Evolutionary conservation across 2,113 vertebrate species (phyloP).

Genomic region (Seriola dumerili): DNA sequence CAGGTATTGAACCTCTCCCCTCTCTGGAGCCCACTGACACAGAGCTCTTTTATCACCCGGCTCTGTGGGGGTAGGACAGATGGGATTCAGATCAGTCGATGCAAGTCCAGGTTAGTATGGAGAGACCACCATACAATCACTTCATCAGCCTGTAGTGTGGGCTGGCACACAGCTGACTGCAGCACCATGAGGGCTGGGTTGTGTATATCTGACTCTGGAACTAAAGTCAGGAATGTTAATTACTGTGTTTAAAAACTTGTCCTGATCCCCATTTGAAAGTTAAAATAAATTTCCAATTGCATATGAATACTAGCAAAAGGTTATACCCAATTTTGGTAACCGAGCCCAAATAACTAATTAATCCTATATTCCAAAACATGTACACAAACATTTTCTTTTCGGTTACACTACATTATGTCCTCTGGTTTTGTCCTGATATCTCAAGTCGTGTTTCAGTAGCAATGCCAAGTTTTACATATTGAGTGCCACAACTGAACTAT

Average conservation of each 20-base stretch:
- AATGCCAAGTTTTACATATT: too few species aligned
- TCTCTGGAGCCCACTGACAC: slow-evolving; percentile 54
- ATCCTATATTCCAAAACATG: too few species aligned
- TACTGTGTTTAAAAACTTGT: too few species aligned
- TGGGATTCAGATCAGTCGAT: slow-evolving; percentile 32
- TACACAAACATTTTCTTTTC: too few species aligned
- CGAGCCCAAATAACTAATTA: too few species aligned
- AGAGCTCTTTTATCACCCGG: slow-evolving; percentile 58
- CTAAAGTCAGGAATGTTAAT: background rate
- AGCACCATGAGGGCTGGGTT: background rate
- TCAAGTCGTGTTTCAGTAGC: too few species aligned
- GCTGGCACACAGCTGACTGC: slow-evolving; percentile 36
- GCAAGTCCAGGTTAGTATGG: slow-evolving; percentile 52
- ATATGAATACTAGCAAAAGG: too few species aligned
- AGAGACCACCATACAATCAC: slow-evolving; percentile 60
- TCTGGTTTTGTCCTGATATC: too few species aligned
- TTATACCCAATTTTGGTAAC: too few species aligned
- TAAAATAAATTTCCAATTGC: background rate
- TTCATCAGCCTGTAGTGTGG: slow-evolving; percentile 39
- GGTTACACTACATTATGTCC: too few species aligned
- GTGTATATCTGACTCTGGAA: background rate
- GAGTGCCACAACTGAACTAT: too few species aligned
- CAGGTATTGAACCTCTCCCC: slow-evolving; percentile 71
- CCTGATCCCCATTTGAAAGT: background rate
- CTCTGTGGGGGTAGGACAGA: slow-evolving; percentile 57